Evolutionary conservation across 2,888 invertebrate genomes (phyloP), one percentile per base, ranked within the genome.

Genomic region (Apeira syringaria): DNA sequence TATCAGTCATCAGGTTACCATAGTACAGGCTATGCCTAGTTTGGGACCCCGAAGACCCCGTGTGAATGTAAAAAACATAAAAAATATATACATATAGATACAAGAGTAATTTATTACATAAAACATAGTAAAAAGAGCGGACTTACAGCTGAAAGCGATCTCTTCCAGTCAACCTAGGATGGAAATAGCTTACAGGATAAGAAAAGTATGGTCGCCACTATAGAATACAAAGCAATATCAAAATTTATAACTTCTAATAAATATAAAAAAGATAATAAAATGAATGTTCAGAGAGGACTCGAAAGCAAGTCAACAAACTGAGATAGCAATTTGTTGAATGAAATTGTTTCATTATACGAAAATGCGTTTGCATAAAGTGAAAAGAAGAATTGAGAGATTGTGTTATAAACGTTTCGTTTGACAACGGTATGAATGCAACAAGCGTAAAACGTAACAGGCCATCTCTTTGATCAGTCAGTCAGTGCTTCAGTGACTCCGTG

Each of bases 381-480:
- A 36, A 33, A 40, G 32, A 66, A 74, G 59, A 77, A 68, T 68
- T 61, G 65, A 68, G 72, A 77, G 66, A 80, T 76, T 78, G 69
- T 61, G 75, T 79, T 74, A 76, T 77, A 60, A 71, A 68, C 69
- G 71, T 74, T 74, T 78, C 81, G 80, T 80, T 83, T 76, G 69
- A 77, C 76, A 78, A 72, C 70, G 71, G 75, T 73, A 78, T 71
- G 66, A 61, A 76, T 65, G 79, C 68, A 87, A 75, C 80, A 66
- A 75, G 75, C 87, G 85, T 80, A 70, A 83, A 87, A 80, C 74
- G 79, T 76, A 79, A 79, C 74, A 69, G 68, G 66, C 68, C 66
- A 74, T 68, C 74, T 70, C 86, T 88, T 88, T 88, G 88, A 87
- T 87, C 87, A 83, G 68, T 74, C 74, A 64, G 61, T 79, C 79